Base-by-base conservation (phyloP, 2,888 invertebrate species). In the Dorcus parallelipipedus region DNA sequence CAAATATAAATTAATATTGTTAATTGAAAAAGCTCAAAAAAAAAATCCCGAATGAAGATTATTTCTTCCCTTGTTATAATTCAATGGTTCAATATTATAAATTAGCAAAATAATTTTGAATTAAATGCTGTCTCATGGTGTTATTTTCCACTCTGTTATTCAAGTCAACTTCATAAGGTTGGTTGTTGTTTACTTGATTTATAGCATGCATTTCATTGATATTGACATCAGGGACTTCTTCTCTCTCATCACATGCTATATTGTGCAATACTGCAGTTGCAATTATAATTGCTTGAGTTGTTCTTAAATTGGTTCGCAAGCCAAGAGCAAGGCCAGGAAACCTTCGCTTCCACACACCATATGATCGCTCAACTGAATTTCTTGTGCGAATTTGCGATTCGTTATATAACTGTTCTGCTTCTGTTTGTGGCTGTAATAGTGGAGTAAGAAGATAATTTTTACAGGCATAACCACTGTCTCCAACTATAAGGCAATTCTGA, bases 381-480 rank as follows among this genome's bases (percentile, higher is more conserved):
- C 48, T 33, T 26, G 48, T 54, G 9, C 54, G 14, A 20, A 54
- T 45, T 17, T 54, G 47, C 10, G 54, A 43, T n/a, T 54, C 54
- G 33, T 54, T 54, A 39, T 54, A 54, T 33, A 54, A 38, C 17
- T 54, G 33, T 42, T 54, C 47, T 40, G 54, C 54, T 14, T 38
- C 38, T 47, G 54, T 47, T 38, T 10, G 33, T 14, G 54, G 54
- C n/a, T 38, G 38, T 17, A 9, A 9, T n/a, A 54, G 39, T 39
- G 54, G 54, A 39, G 54, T 45, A n/a, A 54, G 23, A n/a, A 54
- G n/a, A 38, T 54, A 54, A 33, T 54, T 38, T 26, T 38, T 38
- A 26, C 9, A 39, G 39, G 47, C 20, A 38, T 54, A 54, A 17
- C 48, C 49, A 54, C 54, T 54, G 49, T 54, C 54, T 9, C 48